A percentile compares a stretch with the other conserved stretches of the same genome.
phyloP scores from a whole-genome alignment of 1,140 invertebrate genomes.

The Caenorhabditis tropicalis region DNA sequence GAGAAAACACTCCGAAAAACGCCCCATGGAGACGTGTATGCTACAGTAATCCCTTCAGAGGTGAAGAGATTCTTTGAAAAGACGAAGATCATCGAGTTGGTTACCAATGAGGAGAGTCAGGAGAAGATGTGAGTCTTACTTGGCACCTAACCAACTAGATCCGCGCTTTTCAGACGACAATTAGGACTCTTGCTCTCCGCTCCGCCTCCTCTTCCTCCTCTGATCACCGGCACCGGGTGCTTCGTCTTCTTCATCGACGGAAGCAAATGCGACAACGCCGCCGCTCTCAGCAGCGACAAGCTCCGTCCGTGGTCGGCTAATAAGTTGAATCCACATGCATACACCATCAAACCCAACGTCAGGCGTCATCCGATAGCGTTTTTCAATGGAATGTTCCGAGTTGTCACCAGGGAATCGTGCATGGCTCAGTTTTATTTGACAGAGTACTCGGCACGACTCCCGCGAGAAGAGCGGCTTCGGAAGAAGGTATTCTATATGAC shows the following conservation, averaged over 20 bases:
- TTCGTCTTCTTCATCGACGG: slow-evolving; percentile 36
- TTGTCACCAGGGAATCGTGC: background rate
- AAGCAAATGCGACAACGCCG: background rate
- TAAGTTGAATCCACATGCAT: background rate
- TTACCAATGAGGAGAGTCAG: no score
- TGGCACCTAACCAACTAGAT: no score
- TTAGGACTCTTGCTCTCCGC: background rate
- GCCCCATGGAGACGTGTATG: no score
- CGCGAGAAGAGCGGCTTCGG: background rate
- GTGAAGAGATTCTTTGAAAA: no score
- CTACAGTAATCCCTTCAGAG: no score
- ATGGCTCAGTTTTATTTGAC: slow-evolving; percentile 22
- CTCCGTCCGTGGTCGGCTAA: background rate
- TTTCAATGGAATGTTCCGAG: background rate
- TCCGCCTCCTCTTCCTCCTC: slow-evolving; percentile 16
- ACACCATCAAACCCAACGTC: slow-evolving; percentile 34
- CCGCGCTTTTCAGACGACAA: background rate
- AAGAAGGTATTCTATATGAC: slow-evolving; percentile 49
- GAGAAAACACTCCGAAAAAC: no score
- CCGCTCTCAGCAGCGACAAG: background rate
- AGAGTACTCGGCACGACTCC: slow-evolving; percentile 41
- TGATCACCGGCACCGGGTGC: background rate
- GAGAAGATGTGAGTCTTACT: no score
- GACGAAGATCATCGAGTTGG: no score
- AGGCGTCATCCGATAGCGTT: background rate